Conservation (phyloP, 1,140 invertebrate species). For the Hylaeus volcanicus region DNA sequence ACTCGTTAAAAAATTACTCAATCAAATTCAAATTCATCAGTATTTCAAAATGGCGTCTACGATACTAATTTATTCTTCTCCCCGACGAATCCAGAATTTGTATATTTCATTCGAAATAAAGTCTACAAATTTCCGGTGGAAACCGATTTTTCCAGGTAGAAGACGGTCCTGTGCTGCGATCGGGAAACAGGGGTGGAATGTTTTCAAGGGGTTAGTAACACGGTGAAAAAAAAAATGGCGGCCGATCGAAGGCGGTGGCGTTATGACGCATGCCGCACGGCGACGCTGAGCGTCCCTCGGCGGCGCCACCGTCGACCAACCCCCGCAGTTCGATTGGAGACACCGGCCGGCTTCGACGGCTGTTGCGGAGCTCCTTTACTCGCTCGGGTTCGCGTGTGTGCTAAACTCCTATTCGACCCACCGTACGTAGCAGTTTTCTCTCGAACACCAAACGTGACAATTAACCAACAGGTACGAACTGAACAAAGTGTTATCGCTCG, state of each 20-base stretch:
- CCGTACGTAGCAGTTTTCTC: neutral
- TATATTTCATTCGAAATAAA: no score
- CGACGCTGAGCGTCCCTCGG: slow-evolving; percentile 55
- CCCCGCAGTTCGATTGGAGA: slow-evolving; percentile 79
- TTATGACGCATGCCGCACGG: slow-evolving; percentile 66
- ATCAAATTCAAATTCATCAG: no score
- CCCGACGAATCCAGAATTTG: no score
- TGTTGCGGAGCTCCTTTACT: slow-evolving; percentile 50
- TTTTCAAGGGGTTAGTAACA: slow-evolving; percentile 67
- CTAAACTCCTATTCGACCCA: neutral
- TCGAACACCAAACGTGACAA: neutral
- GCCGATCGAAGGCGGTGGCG: slow-evolving; percentile 67
- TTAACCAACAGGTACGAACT: slow-evolving; percentile 13
- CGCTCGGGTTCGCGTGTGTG: slow-evolving; percentile 53
- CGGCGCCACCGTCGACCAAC: slow-evolving; percentile 76
- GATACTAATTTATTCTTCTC: no score
- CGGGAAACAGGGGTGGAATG: slow-evolving; percentile 48
- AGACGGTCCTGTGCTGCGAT: no score
- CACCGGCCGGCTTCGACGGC: slow-evolving; percentile 77
- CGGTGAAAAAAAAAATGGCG: slow-evolving; percentile 67
- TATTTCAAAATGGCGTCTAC: no score
- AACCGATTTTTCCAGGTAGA: neutral
- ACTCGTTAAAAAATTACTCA: no score
- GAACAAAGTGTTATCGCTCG: no score
- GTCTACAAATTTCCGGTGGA: neutral